Percentiles rank a stretch among this genome's conserved stretches.
These are phyloP conservation scores for Lacerta agilis DNA, from an alignment of 2,797 vertebrate species.

Conservation along the genomic window DNA sequence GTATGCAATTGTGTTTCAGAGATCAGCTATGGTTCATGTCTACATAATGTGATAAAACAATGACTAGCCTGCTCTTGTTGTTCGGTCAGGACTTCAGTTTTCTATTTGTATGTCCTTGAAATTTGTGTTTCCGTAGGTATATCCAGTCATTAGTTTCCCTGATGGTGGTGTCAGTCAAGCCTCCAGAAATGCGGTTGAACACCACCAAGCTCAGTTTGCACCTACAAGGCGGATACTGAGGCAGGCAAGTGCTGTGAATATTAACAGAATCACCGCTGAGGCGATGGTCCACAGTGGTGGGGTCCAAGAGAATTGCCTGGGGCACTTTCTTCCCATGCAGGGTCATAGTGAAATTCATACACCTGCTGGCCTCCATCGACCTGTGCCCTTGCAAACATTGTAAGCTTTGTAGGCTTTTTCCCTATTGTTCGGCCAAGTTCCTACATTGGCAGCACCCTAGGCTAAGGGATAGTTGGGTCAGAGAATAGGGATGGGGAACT, in stretches of 20 bases:
- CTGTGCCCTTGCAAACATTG: not conserved
- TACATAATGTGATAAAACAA: not conserved
- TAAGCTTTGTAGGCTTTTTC: not conserved
- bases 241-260: conserved; percentile 74
- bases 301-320: not conserved
- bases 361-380: no score
- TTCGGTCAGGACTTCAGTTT: not conserved
- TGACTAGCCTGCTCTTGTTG: no score
- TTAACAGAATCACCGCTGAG: not conserved
- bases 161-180: conserved; percentile 73
- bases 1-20: not conserved
- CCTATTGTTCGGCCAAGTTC: not conserved
- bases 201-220: conserved; percentile 77
- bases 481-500: no score
- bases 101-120: not conserved
- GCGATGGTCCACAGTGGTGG: not conserved
- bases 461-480: not conserved
- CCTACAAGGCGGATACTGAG: conserved; percentile 79
- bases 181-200: conserved; percentile 77
- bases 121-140: conserved; percentile 70
- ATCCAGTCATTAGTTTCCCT: conserved; percentile 81
- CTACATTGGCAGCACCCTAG: not conserved
- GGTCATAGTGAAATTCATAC: no score
- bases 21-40: not conserved
- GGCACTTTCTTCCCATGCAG: no score